Evolutionary conservation across 2,888 invertebrate species (phyloP), one percentile per base, ranked within the genome.

Genomic region (Hyalella azteca): DNA sequence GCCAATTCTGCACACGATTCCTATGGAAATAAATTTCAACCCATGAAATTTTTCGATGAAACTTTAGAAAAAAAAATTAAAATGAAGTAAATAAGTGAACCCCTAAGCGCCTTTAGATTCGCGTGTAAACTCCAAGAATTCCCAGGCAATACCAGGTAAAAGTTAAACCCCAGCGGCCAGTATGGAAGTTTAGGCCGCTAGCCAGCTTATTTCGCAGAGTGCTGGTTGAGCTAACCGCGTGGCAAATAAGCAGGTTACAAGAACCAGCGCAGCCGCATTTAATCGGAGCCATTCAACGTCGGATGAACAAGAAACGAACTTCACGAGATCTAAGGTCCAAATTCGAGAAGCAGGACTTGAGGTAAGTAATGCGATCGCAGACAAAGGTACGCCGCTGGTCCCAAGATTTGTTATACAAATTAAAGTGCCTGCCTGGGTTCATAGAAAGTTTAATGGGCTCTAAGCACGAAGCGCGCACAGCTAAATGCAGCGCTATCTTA

Each of bases 351-450:
- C 36, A 66, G 19, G 7, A 7, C 22, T 36, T 36, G 13, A 22
- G n/a, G 66, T 66, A 66, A 66, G 36, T 66, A 66, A 66, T 36
- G 66, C 66, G 19, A 66, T 66, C 66, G 9, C 66, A 36, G 19
- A 66, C 66, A 66, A 66, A 66, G 66, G 66, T 66, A 66, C 66
- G 66, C 66, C 29, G 66, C 36, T 36, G 39, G 32, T 66, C 36
- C 36, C 39, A 15, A 32, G 39, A 66, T 66, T 66, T 66, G 66
- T 36, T 36, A 36, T 19, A 36, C 66, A 66, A 66, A 66, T 66
- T 66, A 66, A 66, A 66, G 66, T 66, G 66, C 39, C 66, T 36
- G 66, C 36, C 39, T 15, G 66, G 29, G 29, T 66, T 66, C 66
- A 36, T 3, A 66, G 39, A 11, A 29, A 66, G 66, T 32, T 36